phyloP scores from a whole-genome alignment of 2,888 invertebrate genomes.

The Elaeidobius kamerunicus region DNA sequence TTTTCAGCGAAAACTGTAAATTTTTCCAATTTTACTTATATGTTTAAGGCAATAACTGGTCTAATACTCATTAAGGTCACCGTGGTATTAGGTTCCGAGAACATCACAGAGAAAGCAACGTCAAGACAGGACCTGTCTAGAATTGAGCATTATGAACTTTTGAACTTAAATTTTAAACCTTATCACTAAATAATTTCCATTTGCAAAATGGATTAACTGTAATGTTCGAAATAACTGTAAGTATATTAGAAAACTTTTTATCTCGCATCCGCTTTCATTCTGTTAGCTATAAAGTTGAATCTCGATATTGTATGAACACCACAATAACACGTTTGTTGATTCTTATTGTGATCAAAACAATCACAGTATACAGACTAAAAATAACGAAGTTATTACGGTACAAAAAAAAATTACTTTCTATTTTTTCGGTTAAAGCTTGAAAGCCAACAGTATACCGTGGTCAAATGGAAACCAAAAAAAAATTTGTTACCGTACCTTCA shows the following conservation, averaged over 20 bases:
- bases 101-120: constrained; percentile 25
- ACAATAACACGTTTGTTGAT: constrained; percentile 45
- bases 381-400: too few relatives aligned
- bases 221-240: constrained; percentile 21
- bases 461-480: too few relatives aligned
- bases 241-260: constrained; percentile 10
- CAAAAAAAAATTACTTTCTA: too few relatives aligned
- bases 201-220: constrained; percentile 21
- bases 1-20: too few relatives aligned
- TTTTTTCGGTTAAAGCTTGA: too few relatives aligned
- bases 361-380: constrained; percentile 49
- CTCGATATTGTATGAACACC: constrained; percentile 49
- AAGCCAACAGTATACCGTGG: too few relatives aligned
- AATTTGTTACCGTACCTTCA: too few relatives aligned
- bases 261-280: constrained; percentile 35
- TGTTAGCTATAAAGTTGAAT: constrained; percentile 45
- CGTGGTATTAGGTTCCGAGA: background rate
- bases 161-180: constrained; percentile 14
- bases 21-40: too few relatives aligned
- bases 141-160: constrained; percentile 20
- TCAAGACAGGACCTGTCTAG: constrained; percentile 16
- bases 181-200: constrained; percentile 31
- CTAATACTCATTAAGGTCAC: background rate
- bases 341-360: constrained; percentile 46
- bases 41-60: too few relatives aligned